Conservation (phyloP, 1,140 invertebrate genomes). For the Papilio polytes region DNA sequence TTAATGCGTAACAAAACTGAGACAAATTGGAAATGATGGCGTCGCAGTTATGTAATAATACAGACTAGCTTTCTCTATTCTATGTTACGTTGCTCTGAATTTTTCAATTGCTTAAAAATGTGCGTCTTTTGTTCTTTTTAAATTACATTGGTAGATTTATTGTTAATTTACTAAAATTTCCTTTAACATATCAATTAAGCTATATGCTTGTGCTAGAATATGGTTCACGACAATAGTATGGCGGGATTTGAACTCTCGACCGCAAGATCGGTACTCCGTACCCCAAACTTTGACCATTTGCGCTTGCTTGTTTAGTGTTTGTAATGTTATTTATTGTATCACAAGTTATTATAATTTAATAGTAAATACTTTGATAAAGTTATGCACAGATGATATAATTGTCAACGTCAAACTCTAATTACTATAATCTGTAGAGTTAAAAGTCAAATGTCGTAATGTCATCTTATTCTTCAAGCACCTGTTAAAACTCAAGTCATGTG, state of each 20-base stretch:
- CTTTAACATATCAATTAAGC: too few relatives aligned
- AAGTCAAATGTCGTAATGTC: conserved; percentile 28
- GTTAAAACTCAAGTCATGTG: conserved; percentile 18
- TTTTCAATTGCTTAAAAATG: not conserved
- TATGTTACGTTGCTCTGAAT: not conserved
- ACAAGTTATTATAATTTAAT: not conserved
- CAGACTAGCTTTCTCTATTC: not conserved
- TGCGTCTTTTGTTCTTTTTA: too few relatives aligned
- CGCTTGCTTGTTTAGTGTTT: too few relatives aligned
- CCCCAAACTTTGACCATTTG: too few relatives aligned
- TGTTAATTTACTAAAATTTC: too few relatives aligned
- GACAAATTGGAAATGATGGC: not conserved
- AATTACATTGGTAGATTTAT: too few relatives aligned
- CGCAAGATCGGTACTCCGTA: too few relatives aligned
- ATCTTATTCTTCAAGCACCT: conserved; percentile 32
- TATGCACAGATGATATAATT: conserved; percentile 11
- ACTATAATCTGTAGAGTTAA: conserved; percentile 19
- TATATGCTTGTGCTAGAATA: too few relatives aligned
- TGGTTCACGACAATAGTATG: too few relatives aligned
- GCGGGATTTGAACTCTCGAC: too few relatives aligned
- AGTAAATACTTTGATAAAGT: not conserved
- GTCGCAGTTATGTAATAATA: not conserved
- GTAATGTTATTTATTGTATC: not conserved
- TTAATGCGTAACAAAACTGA: conserved; percentile 17
- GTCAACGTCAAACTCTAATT: conserved; percentile 22